phyloP scores from a whole-genome alignment of 37 sponge, comb jelly and placozoan genomes.

The Lycopodina hypogea region DNA sequence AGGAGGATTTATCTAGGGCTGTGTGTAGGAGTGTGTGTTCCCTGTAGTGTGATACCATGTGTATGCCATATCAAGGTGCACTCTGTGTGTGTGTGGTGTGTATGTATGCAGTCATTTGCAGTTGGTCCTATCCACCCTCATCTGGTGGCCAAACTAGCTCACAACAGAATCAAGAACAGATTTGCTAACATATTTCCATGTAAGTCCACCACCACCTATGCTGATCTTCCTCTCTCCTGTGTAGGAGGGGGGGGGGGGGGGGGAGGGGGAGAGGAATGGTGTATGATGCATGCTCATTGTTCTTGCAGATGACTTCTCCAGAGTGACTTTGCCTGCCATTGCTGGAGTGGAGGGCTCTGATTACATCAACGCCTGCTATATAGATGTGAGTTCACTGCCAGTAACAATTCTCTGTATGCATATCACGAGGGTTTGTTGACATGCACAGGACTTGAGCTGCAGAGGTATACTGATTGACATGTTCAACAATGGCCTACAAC shows the following conservation, averaged over 20 bases:
- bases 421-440: too few species aligned
- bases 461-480: too few species aligned
- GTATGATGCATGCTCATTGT: neutral
- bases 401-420: too few species aligned
- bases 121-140: constrained; percentile 33
- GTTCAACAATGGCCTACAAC: too few species aligned
- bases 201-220: constrained; percentile 29
- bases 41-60: neutral
- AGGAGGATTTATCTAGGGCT: too few species aligned
- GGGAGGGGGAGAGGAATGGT: neutral
- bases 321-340: constrained; percentile 36
- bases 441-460: too few species aligned
- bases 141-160: constrained; percentile 24
- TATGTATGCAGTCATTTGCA: constrained; percentile 25
- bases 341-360: constrained; percentile 49
- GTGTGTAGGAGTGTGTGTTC: neutral
- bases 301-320: constrained; percentile 48
- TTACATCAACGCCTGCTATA: constrained; percentile 67
- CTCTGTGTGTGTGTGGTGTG: neutral
- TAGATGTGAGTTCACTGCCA: constrained; percentile 38
- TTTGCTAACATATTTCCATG: constrained; percentile 80
- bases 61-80: neutral
- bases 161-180: constrained; percentile 68
- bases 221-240: neutral
- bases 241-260: neutral